phyloP scores from a whole-genome alignment of 64 coral and sea anemone species.

The Dendronephthya gigantea region DNA sequence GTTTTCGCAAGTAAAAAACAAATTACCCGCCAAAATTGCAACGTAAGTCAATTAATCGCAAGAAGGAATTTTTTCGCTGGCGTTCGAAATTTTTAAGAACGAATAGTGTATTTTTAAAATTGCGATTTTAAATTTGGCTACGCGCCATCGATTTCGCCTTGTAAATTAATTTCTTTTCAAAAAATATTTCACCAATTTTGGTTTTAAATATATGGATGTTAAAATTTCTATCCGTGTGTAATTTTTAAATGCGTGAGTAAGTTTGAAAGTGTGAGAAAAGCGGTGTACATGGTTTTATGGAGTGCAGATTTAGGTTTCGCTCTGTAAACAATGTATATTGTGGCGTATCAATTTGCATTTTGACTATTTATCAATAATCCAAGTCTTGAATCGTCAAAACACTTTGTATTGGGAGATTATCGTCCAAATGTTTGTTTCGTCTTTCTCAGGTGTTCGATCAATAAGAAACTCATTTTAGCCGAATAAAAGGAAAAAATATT shows the following conservation, averaged over 20 bases:
- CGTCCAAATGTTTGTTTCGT: background rate
- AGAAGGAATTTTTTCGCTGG: background rate
- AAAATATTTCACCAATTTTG: background rate
- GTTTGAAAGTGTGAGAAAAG: background rate
- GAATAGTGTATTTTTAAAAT: slow-evolving; percentile 4
- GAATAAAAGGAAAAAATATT: background rate
- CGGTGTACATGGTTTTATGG: background rate
- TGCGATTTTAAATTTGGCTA: slow-evolving; percentile 19
- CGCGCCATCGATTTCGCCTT: background rate
- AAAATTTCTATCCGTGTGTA: background rate
- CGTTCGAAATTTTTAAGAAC: background rate
- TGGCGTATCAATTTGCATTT: slow-evolving; percentile 6
- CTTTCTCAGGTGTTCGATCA: background rate
- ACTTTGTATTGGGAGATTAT: background rate
- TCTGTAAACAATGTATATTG: slow-evolving; percentile 16
- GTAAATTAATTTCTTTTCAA: slow-evolving; percentile 1
- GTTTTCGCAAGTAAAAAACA: background rate
- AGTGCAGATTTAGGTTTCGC: background rate
- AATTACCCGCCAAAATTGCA: too few species aligned
- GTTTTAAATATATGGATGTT: background rate
- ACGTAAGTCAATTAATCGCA: background rate
- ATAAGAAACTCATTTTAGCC: background rate
- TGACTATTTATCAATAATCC: background rate
- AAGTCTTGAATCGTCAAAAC: background rate
- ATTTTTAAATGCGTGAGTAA: background rate